Base-by-base conservation (phyloP, 2,113 vertebrate species). In the Shinisaurus crocodilurus region DNA sequence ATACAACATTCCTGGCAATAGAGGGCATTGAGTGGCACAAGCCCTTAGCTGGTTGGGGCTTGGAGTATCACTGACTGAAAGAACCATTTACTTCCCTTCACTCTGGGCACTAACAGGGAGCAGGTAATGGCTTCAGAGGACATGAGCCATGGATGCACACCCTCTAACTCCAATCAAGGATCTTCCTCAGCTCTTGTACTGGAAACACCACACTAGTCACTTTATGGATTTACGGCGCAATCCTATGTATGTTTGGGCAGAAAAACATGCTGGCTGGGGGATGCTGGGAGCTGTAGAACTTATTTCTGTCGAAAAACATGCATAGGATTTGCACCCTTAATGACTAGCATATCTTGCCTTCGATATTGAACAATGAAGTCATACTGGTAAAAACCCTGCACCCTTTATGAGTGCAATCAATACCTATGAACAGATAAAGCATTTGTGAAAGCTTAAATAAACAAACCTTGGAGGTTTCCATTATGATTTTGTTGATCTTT, bases 401-500 rank as follows among this genome's bases (percentile, higher is more conserved):
- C 15, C 13, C 48, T 83, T 90, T 43, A 69, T 85, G 45, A 90
- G 48, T 80, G 45, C 34, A 85, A 40, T 45, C 82, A 86, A 79
- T 79, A 88, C 18, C 63, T 69, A 34, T 54, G 72, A 90, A 77
- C 40, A 79, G 45, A 25, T 85, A 85, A 43, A 70, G 3, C 48
- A 67, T 79, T 85, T 79, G 72, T 76, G 45, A 82, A 92, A 85
- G 8, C 25, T 1, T 50, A 86, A 84, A 83, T 50, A 93, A 95
- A 97, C 93, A 90, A 96, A 99, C 99, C 98, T 99, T 99, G n/a
- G 98, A 99, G 40, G 98, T 95, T 92, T 99, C 98, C 97, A 99
- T 97, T 95, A 99, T 99, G 96, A 99, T 99, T 97, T 98, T 99
- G 96, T 99, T 99, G 95, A 99, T 99, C 96, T 98, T 99, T 79